Evolutionary conservation across 2,797 vertebrate species (phyloP).

Genomic region (Melopsittacus undulatus): DNA sequence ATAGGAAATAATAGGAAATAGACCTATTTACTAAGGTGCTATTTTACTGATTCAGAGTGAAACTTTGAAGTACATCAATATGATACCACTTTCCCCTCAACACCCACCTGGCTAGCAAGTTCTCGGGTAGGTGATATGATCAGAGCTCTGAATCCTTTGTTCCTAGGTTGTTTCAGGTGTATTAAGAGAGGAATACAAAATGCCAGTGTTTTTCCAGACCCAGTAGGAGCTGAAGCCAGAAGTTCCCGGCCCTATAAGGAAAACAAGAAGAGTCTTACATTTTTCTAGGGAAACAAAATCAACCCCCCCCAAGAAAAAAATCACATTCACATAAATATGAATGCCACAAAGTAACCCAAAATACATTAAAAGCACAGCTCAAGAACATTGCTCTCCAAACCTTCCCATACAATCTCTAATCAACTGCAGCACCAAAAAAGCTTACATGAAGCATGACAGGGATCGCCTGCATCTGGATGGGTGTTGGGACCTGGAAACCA

Average conservation of each 20-base stretch:
- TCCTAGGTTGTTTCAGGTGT: constrained; percentile 88
- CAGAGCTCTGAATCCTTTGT: constrained; percentile 92
- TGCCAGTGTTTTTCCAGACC: constrained; percentile 95
- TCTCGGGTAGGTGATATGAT: constrained; percentile 94
- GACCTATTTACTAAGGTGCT: not conserved
- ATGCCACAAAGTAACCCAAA: not conserved
- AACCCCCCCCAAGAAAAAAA: not conserved
- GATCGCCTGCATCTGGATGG: constrained; percentile 96
- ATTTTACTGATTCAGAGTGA: not conserved
- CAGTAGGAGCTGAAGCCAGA: constrained; percentile 93
- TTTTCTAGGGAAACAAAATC: not conserved
- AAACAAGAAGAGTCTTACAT: not conserved
- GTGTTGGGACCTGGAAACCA: constrained; percentile 85
- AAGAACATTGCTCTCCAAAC: not conserved
- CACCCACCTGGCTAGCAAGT: constrained; percentile 89
- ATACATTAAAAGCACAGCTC: not conserved
- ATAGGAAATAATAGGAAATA: not conserved
- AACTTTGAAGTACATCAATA: not conserved
- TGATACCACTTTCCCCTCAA: not conserved
- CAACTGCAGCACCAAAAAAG: not conserved
- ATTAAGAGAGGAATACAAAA: constrained; percentile 91
- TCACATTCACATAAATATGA: not conserved
- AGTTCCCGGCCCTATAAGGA: constrained; percentile 86
- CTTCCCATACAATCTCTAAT: fast-evolving
- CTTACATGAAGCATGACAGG: constrained; percentile 94